Base-by-base conservation (phyloP, 2,113 vertebrate species). In the Vulpes ferrilata region DNA sequence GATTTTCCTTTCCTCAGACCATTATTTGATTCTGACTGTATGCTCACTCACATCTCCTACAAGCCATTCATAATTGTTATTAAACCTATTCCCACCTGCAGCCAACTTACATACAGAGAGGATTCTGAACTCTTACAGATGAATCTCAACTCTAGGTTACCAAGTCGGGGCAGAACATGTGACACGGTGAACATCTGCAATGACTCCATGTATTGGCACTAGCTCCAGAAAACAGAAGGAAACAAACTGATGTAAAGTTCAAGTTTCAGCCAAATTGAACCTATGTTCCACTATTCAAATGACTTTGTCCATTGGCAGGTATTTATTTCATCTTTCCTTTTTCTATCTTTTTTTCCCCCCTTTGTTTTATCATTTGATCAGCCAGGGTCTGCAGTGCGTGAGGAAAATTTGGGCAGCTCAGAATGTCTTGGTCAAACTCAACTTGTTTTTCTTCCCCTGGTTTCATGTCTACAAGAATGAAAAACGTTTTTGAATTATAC, bases 341-440 rank as follows among this genome's bases (percentile, higher is more conserved):
- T 48, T 48, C 3, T 67, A 48, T 12, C 51, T 12, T 53, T 57
- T 82, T 43, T 59, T 17, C 7, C 1, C 43, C 43, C 12, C 38
- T 59, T 59, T 32, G 11, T 12, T 64, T 73, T 43, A 59, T 23
- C 30, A 60, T 82, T 82, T 74, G 51, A 38, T 53, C 23, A 88
- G 2, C 17, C 7, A 3, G 7, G 2, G 3, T 2, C 6, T 48
- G 85, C 8, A 13, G 0, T n/a, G 16, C 67, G 25, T n/a, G 67
- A 94, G 30, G 35, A 67, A 67, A 93, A 38, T 7, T 25, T 27
- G 13, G 8, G 32, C 32, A 67, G 11, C 74, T 88, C 11, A 15
- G 35, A 76, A 5, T 19, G 38, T 69, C 32, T 43, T 65, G 16
- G 35, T 83, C 27, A 84, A 84, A 82, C 48, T 23, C 16, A 48